Base-by-base conservation (phyloP, 2,797 vertebrate genomes). In the Mus caroli region DNA sequence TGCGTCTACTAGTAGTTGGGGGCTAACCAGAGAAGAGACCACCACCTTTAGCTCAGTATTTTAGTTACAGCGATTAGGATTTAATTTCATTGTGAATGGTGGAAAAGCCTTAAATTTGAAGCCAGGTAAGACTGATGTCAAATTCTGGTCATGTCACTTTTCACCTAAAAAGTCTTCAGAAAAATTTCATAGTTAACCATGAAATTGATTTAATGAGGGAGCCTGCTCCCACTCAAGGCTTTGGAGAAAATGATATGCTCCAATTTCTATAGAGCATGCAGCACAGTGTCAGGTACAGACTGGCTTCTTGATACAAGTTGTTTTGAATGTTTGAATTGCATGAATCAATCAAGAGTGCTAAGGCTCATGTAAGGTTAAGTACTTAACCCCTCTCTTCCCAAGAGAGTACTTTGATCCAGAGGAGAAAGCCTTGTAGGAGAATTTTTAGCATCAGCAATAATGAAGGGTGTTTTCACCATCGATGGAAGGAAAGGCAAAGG, bases 291-390 rank as follows among this genome's bases (percentile, higher is more conserved):
- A 79, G 80, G 67, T 56, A 94, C 24, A 93, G 77, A 91, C 76
- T 79, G 92, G 58, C 56, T 96, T 79, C 67, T 93, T 96, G 78
- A 13, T 94, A 86, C 94, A 95, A 92, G 88, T 84, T 40, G 46
- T 67, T 60, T 84, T 62, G 15, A 77, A 20, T 86, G 86, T 88
- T 75, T 83, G 82, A 95, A 76, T 56, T 75, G n/a, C 78, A 76
- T 76, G 77, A 96, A 80, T 96, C 93, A 93, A 93, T 94, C 92
- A 77, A 31, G 60, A 84, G 40, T 90, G 69, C 46, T 40, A 60
- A 82, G n/a, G 19, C 69, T 96, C 60, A 84, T 19, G 58, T 14
- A 60, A 54, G 34, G 14, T 58, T 92, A 20, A 37, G 34, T 43
- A 24, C 52, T 91, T 77, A 95, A 82, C 85, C 91, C 62, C n/a